Evolutionary conservation across 2,888 invertebrate genomes (phyloP).

Genomic region (Yponomeuta plumbellus): DNA sequence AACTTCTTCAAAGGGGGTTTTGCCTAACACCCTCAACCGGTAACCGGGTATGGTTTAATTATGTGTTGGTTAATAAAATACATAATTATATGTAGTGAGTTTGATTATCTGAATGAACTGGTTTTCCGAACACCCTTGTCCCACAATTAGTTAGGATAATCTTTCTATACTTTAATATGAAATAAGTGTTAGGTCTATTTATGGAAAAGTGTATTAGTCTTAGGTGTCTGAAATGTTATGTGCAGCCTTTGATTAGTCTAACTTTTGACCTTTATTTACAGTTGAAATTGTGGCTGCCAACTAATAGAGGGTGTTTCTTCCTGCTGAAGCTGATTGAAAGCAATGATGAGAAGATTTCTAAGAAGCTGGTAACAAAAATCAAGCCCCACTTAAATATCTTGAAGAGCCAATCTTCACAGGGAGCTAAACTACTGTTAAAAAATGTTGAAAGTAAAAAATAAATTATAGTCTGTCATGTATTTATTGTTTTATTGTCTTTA

Average conservation of each 20-base stretch:
- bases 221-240: too few relatives aligned
- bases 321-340: slow-evolving; percentile 81
- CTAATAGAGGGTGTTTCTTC: slow-evolving; percentile 87
- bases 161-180: too few relatives aligned
- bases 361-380: slow-evolving; percentile 66
- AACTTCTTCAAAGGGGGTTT: too few relatives aligned
- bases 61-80: too few relatives aligned
- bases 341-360: slow-evolving; percentile 59
- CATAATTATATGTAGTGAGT: too few relatives aligned
- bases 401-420: slow-evolving; percentile 73
- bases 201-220: too few relatives aligned
- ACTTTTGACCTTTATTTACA: slow-evolving; percentile 42
- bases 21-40: too few relatives aligned
- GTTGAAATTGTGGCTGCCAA: slow-evolving; percentile 80
- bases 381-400: slow-evolving; percentile 58
- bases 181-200: too few relatives aligned
- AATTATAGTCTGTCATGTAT: slow-evolving; percentile 28
- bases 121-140: too few relatives aligned
- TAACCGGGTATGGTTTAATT: too few relatives aligned
- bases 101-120: too few relatives aligned
- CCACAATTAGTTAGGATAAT: too few relatives aligned
- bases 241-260: neutral
- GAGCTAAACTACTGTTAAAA: slow-evolving; percentile 79
- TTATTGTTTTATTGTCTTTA: neutral
- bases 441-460: slow-evolving; percentile 58